Evolutionary conservation across 2,888 invertebrate species (phyloP), one percentile per base, ranked within the genome.

Genomic region (Xanthostigma xanthostigma): DNA sequence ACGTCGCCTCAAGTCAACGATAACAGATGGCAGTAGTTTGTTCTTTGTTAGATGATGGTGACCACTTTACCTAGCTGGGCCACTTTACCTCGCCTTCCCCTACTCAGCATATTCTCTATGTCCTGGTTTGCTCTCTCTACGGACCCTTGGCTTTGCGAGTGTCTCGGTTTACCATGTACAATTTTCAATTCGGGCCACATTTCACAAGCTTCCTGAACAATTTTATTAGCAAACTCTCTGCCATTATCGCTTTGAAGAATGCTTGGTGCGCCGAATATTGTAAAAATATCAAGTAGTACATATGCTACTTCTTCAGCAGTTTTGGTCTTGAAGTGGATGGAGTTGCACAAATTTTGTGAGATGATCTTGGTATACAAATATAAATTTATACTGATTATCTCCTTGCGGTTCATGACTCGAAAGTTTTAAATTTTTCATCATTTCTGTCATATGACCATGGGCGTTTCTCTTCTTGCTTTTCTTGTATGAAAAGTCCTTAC

Each of bases 311-410:
- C 62, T 43, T 50, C 53, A 3, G 62, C 61, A 45, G 49, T 50
- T 51, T 65, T 63, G 2, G 53, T 57, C 53, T 58, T 55, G 14
- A 66, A 49, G 8, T n/a, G 64, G 49, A 46, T 58, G 53, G 2
- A 65, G 51, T 10, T 55, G 45, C 9, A 64, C 55, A 56, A 65
- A 66, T 58, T 65, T 63, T 11, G 62, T 66, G 0, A 60, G 41
- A 44, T 63, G 60, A 48, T 63, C 62, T 54, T 64, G 63, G 46
- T 63, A 62, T 10, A 61, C 61, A 40, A 65, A 44, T 34, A 65
- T 60, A 51, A 17, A 17, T 2, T 17, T 17, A 17, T 17, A 17
- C 4, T 17, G 17, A 3, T 17, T 4, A 17, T 17, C 17, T 17
- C 4, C 17, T 17, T 17, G 17, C n/a, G n/a, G n/a, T n/a, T n/a